These are phyloP conservation scores for Gymnocheta viridis DNA, from an alignment of 2,888 invertebrate genomes.

Conservation along the genomic window DNA sequence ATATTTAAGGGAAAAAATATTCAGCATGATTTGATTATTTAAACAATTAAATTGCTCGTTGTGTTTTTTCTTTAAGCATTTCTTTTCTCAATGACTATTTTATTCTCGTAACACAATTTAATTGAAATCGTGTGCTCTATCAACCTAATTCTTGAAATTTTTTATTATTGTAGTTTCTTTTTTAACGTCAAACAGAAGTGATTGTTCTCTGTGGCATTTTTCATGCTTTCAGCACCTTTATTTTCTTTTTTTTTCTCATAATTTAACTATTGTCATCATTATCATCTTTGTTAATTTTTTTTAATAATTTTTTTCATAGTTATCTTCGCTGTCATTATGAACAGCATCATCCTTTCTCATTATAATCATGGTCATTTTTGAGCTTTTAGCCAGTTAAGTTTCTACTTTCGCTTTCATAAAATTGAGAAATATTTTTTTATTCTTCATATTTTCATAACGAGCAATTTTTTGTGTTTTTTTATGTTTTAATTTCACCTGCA, in stretches of 20 bases:
- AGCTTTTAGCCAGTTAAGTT: slow-evolving; percentile 25
- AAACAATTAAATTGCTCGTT: no score
- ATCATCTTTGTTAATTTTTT: neutral
- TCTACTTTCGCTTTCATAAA: slow-evolving; percentile 18
- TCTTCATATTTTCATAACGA: slow-evolving; percentile 12
- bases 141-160: neutral
- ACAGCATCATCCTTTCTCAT: slow-evolving; percentile 11
- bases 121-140: neutral
- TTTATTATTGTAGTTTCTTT: neutral
- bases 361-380: slow-evolving; percentile 45
- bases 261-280: neutral
- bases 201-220: neutral
- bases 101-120: neutral
- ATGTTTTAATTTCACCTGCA: slow-evolving; percentile 34
- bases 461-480: neutral
- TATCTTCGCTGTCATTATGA: slow-evolving; percentile 2
- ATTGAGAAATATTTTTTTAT: slow-evolving; percentile 24
- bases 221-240: neutral
- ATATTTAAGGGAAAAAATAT: no score
- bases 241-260: neutral
- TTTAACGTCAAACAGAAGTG: neutral
- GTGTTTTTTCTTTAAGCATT: no score
- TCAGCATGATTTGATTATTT: no score
- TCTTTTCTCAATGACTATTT: no score
- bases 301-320: neutral